Evolutionary conservation across 2,113 vertebrate species (phyloP), one percentile per base, ranked within the genome.

Genomic region (Istiophorus platypterus): DNA sequence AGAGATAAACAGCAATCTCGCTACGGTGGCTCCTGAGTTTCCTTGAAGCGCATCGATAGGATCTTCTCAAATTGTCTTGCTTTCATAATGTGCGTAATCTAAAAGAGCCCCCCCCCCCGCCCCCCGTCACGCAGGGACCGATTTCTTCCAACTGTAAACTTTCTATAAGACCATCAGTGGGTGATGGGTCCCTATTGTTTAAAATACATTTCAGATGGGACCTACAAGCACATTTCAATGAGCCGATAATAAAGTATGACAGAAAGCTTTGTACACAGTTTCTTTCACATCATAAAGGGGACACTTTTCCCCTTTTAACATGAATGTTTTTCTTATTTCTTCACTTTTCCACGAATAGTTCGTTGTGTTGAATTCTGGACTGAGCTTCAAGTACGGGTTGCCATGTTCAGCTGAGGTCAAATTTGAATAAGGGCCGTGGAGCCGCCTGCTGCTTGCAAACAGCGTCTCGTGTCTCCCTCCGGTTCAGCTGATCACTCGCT

Each of bases 1-100:
- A 61, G 56, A 80, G 62, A 84, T 80, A 77, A 82, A 45, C 27
- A 47, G n/a, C 68, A 51, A 70, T 15, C 11, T 51, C 24, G 11
- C 17, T 6, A 12, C 5, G 5, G 17, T 24, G n/a, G 3, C 47
- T 31, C 41, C 47, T 7, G 17, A 52, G 22, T 22, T n/a, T n/a
- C 49, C 20, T n/a, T 0, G 22, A 52, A 52, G 31, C 6, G 3
- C 31, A 34, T 6, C 37, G 41, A 42, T 42, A 14, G 12, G 13
- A 42, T 42, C 41, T 42, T 13, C 4, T 42, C 12, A 42, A 42
- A 42, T 14, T 13, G 13, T 42, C 41, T 42, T 42, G 41, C 3
- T 3, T 34, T 34, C 41, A 42, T 42, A 3, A 11, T 42, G 41
- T 39, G 37, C 10, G 37, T 39, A 39, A 37, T 6, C 34, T 37